phyloP scores from a whole-genome alignment of 2,888 invertebrate genomes.

The Galerucella pusilla region DNA sequence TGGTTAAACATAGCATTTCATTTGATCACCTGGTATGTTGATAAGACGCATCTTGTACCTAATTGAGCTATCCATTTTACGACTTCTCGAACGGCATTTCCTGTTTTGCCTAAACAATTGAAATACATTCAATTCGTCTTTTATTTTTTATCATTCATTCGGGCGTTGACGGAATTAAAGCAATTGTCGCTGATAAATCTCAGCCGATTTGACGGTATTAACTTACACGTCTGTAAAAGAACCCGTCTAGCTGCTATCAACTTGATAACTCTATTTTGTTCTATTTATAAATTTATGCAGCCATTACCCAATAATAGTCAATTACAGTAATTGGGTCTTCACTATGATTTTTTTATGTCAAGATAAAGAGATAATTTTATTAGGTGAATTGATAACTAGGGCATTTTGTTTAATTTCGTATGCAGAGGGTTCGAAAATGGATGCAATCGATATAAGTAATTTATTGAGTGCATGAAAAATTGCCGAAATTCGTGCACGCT shows the following conservation, averaged over 20 bases:
- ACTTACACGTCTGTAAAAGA: slow-evolving; percentile 15
- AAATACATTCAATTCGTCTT: background rate
- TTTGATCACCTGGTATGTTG: too few species aligned
- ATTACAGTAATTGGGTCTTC: slow-evolving; percentile 25
- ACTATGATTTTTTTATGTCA: slow-evolving; percentile 1
- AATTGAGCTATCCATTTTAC: background rate
- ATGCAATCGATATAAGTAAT: background rate
- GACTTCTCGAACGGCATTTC: background rate
- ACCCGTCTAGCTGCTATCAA: slow-evolving; percentile 27
- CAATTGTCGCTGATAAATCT: slow-evolving; percentile 40
- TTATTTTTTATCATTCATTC: background rate
- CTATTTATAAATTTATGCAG: slow-evolving; percentile 41
- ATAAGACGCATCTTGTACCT: too few species aligned
- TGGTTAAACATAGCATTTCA: too few species aligned
- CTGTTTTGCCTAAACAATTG: background rate
- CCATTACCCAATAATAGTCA: slow-evolving; percentile 29
- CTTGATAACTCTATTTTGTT: slow-evolving; percentile 37
- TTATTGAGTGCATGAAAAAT: too few species aligned
- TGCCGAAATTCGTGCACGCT: too few species aligned
- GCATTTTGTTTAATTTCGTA: background rate
- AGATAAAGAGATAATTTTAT: slow-evolving; percentile 12
- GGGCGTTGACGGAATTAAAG: slow-evolving; percentile 16
- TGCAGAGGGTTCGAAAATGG: background rate
- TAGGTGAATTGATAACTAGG: background rate
- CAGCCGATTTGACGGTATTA: slow-evolving; percentile 35